phyloP scores from a whole-genome alignment of 2,113 vertebrate species.

The Semnornis frantzii region DNA sequence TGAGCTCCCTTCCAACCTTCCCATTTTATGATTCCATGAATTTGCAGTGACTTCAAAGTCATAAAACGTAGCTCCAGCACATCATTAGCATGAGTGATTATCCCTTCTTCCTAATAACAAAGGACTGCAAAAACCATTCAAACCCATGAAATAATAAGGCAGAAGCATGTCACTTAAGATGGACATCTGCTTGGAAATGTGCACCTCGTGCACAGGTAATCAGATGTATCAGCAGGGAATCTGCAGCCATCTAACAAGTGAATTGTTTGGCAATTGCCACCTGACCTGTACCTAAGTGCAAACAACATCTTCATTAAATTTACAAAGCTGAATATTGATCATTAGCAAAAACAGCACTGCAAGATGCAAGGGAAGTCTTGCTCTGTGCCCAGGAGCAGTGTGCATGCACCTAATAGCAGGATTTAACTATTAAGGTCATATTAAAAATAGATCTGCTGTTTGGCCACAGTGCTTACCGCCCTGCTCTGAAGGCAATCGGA shows the following conservation, averaged over 20 bases:
- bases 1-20: no score
- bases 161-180: conserved; percentile 11
- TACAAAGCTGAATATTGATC: conserved; percentile 2
- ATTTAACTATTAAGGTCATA: conserved; percentile 9
- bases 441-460: background rate
- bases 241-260: background rate
- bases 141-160: conserved; percentile 12
- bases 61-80: background rate
- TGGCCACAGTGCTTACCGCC: background rate
- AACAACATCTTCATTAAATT: conserved; percentile 49
- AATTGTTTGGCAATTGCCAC: conserved; percentile 28
- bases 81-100: background rate
- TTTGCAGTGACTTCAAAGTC: background rate
- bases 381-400: background rate
- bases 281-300: conserved; percentile 50
- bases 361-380: background rate
- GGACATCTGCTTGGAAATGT: conserved; percentile 24
- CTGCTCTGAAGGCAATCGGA: background rate
- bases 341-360: background rate
- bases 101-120: background rate
- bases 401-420: background rate
- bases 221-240: background rate
- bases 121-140: conserved; percentile 1
- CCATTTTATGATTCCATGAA: no score
- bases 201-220: conserved; percentile 22